Conservation (phyloP, 2,888 invertebrate genomes). For the Philhelius pedissequus region DNA sequence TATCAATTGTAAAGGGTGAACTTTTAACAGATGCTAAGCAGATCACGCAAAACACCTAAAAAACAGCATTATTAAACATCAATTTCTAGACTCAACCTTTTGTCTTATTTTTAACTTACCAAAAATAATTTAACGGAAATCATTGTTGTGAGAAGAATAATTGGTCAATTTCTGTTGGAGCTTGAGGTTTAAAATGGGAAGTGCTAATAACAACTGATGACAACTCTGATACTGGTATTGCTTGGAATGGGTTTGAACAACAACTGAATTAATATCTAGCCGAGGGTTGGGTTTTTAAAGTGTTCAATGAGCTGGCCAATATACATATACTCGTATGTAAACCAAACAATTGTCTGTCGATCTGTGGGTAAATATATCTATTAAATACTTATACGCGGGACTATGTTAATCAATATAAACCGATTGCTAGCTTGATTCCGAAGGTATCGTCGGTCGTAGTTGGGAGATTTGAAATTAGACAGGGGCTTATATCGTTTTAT, state of each 20-base stretch:
- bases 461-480: background rate
- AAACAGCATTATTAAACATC: background rate
- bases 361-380: constrained; percentile 29
- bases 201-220: background rate
- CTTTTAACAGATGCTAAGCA: background rate
- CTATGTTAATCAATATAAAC: constrained; percentile 51
- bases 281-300: constrained; percentile 58
- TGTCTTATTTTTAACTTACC: constrained; percentile 30
- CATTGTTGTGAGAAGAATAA: constrained; percentile 23
- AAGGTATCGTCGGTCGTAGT: background rate
- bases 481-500: background rate
- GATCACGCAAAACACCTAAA: constrained; percentile 26
- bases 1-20: constrained; percentile 34
- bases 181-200: background rate
- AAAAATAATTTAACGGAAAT: constrained; percentile 25
- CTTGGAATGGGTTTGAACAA: constrained; percentile 27
- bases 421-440: background rate
- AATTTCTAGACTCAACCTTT: background rate
- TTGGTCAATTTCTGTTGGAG: background rate
- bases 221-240: background rate
- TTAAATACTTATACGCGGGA: constrained; percentile 15
- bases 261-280: constrained; percentile 44
- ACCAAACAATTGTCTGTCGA: constrained; percentile 26
- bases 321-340: background rate
- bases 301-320: constrained; percentile 27